These are phyloP conservation scores for Synanthedon andrenaeformis DNA, from an alignment of 2,888 invertebrate genomes.

Conservation along the genomic window DNA sequence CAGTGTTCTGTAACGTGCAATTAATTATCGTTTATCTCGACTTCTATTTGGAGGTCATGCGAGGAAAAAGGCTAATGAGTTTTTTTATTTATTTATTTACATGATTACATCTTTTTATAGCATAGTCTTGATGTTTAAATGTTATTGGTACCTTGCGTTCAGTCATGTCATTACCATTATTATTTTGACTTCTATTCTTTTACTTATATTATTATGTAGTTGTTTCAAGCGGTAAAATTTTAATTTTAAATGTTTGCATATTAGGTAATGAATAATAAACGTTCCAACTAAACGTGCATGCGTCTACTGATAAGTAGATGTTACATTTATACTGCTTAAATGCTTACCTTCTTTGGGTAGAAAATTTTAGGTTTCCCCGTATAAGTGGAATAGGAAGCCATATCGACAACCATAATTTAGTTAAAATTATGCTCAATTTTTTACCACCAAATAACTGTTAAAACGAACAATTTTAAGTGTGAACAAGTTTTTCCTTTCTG, in stretches of 20 bases:
- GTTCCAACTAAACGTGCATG: no score
- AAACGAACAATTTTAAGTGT: conserved; percentile 27
- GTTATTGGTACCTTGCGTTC: not conserved
- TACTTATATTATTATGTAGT: no score
- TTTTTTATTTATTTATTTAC: conserved; percentile 2
- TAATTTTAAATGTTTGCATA: no score
- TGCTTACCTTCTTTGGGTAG: conserved; percentile 65
- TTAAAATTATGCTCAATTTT: conserved; percentile 38
- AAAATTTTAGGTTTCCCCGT: conserved; percentile 67
- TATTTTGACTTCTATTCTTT: not conserved
- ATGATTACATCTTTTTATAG: not conserved
- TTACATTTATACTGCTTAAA: not conserved
- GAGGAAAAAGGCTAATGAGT: conserved; percentile 5
- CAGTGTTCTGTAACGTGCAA: not conserved
- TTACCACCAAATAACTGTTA: conserved; percentile 42
- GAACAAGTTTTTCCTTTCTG: conserved; percentile 27
- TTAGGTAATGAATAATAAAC: no score
- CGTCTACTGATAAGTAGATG: not conserved
- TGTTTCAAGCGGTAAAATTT: no score
- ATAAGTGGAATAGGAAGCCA: conserved; percentile 64
- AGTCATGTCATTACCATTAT: not conserved
- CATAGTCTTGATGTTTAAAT: not conserved
- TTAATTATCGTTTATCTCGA: conserved; percentile 5
- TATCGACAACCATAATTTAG: conserved; percentile 67
- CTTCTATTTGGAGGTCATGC: conserved; percentile 3